phyloP scores from a whole-genome alignment of 2,888 invertebrate genomes.

The Orchesellides sinensis region DNA sequence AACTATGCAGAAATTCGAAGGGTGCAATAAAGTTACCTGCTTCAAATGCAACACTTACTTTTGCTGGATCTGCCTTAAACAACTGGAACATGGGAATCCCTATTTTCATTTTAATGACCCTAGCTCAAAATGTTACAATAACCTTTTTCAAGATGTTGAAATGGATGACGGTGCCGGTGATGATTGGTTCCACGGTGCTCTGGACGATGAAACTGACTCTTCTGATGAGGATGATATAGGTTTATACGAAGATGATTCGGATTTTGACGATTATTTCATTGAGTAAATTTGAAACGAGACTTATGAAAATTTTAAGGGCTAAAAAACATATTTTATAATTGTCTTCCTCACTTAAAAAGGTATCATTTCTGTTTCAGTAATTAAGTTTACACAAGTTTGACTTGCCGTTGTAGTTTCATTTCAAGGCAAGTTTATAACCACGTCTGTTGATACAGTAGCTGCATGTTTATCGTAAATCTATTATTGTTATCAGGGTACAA shows the following conservation, averaged over 20 bases:
- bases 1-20: slow-evolving; percentile 80
- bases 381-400: too few species aligned
- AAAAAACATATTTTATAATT: too few species aligned
- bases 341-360: too few species aligned
- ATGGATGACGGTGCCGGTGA: slow-evolving; percentile 72
- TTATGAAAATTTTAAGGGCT: too few species aligned
- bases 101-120: slow-evolving; percentile 80
- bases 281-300: not conserved
- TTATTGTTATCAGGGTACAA: too few species aligned
- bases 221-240: slow-evolving; percentile 37
- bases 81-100: slow-evolving; percentile 79
- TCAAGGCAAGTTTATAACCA: too few species aligned
- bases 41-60: slow-evolving; percentile 81
- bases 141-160: slow-evolving; percentile 78
- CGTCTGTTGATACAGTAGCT: too few species aligned
- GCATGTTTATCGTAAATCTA: too few species aligned
- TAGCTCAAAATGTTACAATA: slow-evolving; percentile 78
- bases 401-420: too few species aligned
- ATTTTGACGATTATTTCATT: not conserved
- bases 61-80: slow-evolving; percentile 81
- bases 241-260: slow-evolving; percentile 31
- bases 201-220: slow-evolving; percentile 51
- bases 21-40: slow-evolving; percentile 85
- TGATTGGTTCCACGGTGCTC: not conserved
- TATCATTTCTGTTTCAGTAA: too few species aligned